Evolutionary conservation across 2,888 invertebrate genomes (phyloP), one percentile per base, ranked within the genome.

Genomic region (Drosophila neonasuta): DNA sequence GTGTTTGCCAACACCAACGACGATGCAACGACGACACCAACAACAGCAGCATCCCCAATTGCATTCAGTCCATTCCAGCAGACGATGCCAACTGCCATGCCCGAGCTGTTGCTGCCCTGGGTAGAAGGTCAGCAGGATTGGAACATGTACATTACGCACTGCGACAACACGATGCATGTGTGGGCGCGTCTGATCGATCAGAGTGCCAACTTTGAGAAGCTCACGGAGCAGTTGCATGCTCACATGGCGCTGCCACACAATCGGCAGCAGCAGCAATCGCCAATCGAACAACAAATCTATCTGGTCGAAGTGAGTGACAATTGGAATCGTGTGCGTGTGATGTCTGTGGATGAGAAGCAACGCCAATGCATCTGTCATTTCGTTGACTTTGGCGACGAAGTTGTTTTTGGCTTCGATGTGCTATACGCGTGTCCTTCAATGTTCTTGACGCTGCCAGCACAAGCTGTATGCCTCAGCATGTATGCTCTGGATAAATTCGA

Each of bases 321-420:
- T 88, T 94, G 88, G 93, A 92, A 86, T 92, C 90, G 94, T 71
- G 92, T 94, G 36, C 89, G 93, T 32, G 92, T 93, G 2, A 90
- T 92, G 46, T 87, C 90, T 29, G 62, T 90, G n/a, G 90, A 92
- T 30, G 92, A 91, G 20, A 90, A 92, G 1, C 90, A 91, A 30
- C 92, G 92, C 1, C 83, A 80, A 4, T 90, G 89, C 20, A 88
- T 91, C 9, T 94, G 95, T 56, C 95, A 94, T 77, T 93, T 95
- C 69, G 94, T 96, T 9, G 96, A 96, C 89, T 94, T 93, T 73
- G 96, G 96, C 0, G 95, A 95, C 74, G 94, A 94, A 68, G 94
- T 94, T 49, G 88, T 90, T 13, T 92, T 95, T 24, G 78, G 91
- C 4, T 90, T 92, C 10, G 88, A 91, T 29, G 91, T 92, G 65